Base-by-base conservation (phyloP, 2,113 vertebrate genomes). In the Empidonax traillii region DNA sequence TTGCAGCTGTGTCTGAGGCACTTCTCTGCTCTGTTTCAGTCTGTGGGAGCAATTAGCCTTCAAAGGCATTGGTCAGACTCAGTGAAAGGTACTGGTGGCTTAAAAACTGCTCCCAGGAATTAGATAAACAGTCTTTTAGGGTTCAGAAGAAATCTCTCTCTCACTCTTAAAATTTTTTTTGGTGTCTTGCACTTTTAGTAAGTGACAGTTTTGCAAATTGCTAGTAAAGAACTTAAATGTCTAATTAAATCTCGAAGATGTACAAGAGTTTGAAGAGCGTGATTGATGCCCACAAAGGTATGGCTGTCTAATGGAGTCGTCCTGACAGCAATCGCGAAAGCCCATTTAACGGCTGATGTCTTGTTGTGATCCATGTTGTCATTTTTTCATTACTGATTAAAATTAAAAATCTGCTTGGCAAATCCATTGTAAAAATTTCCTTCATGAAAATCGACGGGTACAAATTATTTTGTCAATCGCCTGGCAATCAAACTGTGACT, bases 371-470 rank as follows among this genome's bases (percentile, higher is more conserved):
- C 99, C 97, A 95, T 97, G 98, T 98, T 99, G 99, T 99, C 99
- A 99, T 99, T 99, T 99, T 99, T 98, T 98, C 98, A 98, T 98
- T 98, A 98, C 99, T 98, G 99, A 99, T 99, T 99, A 99, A 99
- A 99, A 99, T 99, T 98, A 98, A 98, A 98, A 99, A 99, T 97
- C 98, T 97, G 96, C 98, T 98, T 98, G 97, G 97, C 98, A 98
- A 98, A 97, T 99, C 98, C 98, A 98, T 98, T 98, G 98, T 99
- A 98, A 98, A 98, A 98, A 98, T 98, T 97, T 97, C 97, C 97
- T 94, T 98, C 97, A 97, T 97, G 98, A 98, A 98, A 99, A 98
- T 98, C 98, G 98, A 99, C 98, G 98, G 98, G 98, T 99, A 98
- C 98, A 99, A 98, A 99, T 99, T 99, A 99, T 99, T 99, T 99